These are phyloP conservation scores for Dipodomys stephensi DNA, from an alignment of 2,113 vertebrate genomes.

Conservation along the genomic window DNA sequence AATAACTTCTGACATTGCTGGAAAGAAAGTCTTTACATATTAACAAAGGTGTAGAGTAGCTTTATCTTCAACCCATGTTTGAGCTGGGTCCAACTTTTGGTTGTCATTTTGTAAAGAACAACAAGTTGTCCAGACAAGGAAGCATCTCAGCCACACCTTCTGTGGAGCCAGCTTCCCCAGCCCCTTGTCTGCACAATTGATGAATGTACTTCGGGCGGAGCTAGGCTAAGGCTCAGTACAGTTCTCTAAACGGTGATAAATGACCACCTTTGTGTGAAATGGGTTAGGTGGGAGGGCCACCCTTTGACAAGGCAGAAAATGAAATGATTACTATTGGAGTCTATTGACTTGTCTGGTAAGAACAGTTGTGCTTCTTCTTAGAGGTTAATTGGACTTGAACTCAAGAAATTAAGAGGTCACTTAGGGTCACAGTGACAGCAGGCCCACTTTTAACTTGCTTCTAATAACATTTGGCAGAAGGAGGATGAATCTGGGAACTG, in stretches of 20 bases:
- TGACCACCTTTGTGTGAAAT: slow-evolving; percentile 93
- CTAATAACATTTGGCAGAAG: slow-evolving; percentile 95
- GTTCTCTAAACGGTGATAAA: slow-evolving; percentile 92
- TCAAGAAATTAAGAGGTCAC: slow-evolving; percentile 98
- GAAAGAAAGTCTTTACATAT: background rate
- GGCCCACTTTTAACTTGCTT: slow-evolving; percentile 92
- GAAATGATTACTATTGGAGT: slow-evolving; percentile 96
- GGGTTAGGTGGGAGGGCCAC: slow-evolving; percentile 91
- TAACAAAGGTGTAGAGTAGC: background rate
- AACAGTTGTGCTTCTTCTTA: slow-evolving; percentile 92
- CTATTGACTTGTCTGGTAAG: slow-evolving; percentile 94
- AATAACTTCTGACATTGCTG: background rate
- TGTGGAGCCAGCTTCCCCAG: slow-evolving; percentile 74
- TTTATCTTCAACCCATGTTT: background rate
- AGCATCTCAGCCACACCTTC: slow-evolving; percentile 80
- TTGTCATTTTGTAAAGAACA: slow-evolving; percentile 63
- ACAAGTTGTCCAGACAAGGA: slow-evolving; percentile 78
- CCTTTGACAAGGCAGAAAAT: slow-evolving; percentile 98
- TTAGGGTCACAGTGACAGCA: slow-evolving; percentile 95
- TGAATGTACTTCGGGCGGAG: slow-evolving; percentile 86
- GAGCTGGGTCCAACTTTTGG: slow-evolving; percentile 11
- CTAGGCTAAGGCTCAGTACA: slow-evolving; percentile 82
- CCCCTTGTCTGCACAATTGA: slow-evolving; percentile 81
- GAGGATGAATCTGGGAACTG: slow-evolving; percentile 86
- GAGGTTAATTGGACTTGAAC: slow-evolving; percentile 99